Evolutionary conservation across 2,888 invertebrate genomes (phyloP).

Genomic region (Trissonchulus sp.): DNA sequence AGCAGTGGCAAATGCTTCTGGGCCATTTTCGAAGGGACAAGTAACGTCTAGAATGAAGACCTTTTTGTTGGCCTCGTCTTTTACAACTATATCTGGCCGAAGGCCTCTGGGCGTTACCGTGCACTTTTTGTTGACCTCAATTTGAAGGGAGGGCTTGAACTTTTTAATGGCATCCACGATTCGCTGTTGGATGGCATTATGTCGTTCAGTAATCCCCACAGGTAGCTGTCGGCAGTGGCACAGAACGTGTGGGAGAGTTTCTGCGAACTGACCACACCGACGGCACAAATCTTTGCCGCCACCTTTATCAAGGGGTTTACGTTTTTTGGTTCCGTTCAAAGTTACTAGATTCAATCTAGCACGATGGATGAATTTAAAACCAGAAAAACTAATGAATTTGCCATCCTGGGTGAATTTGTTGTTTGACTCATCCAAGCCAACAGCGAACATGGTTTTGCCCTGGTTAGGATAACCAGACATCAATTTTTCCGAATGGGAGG

Average conservation of each 20-base stretch:
- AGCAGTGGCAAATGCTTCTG: background rate
- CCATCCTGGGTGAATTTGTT: conserved; percentile 15
- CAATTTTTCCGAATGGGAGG: too few relatives aligned
- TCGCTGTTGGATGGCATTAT: conserved; percentile 15
- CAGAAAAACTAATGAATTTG: conserved; percentile 37
- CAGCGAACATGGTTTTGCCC: too few relatives aligned
- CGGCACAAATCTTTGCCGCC: conserved; percentile 38
- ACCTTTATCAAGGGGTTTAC: background rate
- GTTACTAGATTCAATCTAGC: conserved; percentile 44
- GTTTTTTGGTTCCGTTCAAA: conserved; percentile 34
- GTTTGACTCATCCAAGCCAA: background rate
- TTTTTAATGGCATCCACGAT: background rate
- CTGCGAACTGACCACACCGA: conserved; percentile 42
- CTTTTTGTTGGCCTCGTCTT: background rate
- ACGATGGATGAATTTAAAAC: conserved; percentile 53
- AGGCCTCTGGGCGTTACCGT: background rate
- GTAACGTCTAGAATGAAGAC: background rate
- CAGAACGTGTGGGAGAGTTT: conserved; percentile 52
- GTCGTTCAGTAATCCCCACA: background rate
- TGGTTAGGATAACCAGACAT: too few relatives aligned
- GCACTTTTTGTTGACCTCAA: conserved; percentile 4
- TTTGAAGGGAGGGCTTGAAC: background rate
- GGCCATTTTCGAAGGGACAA: conserved; percentile 1
- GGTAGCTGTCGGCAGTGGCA: conserved; percentile 44
- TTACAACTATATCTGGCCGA: background rate